Evolutionary conservation across 2,888 invertebrate genomes (phyloP).

Genomic region (Harpalus rubripes): DNA sequence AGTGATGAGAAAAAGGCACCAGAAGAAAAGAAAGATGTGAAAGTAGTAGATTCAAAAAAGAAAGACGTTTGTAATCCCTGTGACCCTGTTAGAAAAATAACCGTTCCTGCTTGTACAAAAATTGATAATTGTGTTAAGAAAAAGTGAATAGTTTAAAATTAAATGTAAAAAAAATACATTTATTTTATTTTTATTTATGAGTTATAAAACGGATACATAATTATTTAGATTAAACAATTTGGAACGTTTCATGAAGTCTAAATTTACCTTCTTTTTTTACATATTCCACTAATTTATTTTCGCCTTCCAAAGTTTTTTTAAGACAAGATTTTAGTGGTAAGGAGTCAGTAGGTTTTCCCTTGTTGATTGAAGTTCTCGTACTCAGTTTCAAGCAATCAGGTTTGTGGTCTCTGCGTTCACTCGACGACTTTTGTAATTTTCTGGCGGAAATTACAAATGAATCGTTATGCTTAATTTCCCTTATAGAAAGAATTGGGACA

Average conservation of each 20-base stretch:
- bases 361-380: conserved; percentile 23
- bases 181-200: conserved; percentile 10
- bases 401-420: conserved; percentile 43
- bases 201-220: conserved; percentile 10
- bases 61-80: not conserved
- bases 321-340: conserved; percentile 58
- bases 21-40: not conserved
- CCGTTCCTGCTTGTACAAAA: not conserved
- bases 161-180: not conserved
- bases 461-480: conserved; percentile 66
- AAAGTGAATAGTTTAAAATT: not conserved
- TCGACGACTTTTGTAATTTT: conserved; percentile 61
- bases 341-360: conserved; percentile 5
- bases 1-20: not conserved
- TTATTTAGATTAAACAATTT: conserved; percentile 17
- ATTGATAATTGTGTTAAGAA: not conserved
- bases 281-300: conserved; percentile 22
- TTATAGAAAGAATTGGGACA: conserved; percentile 43
- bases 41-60: conserved; percentile 13
- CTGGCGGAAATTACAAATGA: conserved; percentile 66
- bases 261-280: conserved; percentile 22
- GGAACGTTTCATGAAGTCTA: conserved; percentile 22
- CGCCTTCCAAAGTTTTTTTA: conserved; percentile 54
- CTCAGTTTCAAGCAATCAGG: conserved; percentile 51
- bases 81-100: not conserved